Conservation (phyloP, 2,888 invertebrate species). For the Drosophila subquinaria region DNA sequence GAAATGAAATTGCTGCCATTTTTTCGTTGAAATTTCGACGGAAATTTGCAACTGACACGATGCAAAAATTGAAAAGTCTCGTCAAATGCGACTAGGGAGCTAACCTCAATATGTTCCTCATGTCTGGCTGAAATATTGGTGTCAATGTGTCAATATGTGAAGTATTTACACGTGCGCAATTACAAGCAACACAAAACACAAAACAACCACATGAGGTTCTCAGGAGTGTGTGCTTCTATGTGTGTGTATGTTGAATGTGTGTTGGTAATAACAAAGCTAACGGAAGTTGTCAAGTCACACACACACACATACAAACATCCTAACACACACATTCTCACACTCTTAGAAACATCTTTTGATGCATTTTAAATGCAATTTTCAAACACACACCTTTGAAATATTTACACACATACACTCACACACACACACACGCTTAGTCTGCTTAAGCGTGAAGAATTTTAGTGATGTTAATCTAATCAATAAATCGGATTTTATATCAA, state of each 20-base stretch:
- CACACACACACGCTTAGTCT: neutral
- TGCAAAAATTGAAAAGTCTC: slow-evolving; percentile 16
- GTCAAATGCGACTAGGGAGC: slow-evolving; percentile 24
- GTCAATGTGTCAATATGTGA: slow-evolving; percentile 75
- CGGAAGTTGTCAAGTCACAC: slow-evolving; percentile 33
- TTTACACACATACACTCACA: slow-evolving; percentile 5
- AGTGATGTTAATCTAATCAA: too few species aligned
- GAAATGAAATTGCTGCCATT: neutral
- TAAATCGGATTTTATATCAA: too few species aligned
- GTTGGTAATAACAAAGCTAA: slow-evolving; percentile 23
- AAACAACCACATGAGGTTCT: slow-evolving; percentile 29
- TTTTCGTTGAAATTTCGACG: slow-evolving; percentile 2
- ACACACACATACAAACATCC: slow-evolving; percentile 1
- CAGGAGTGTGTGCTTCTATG: neutral
- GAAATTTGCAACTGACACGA: slow-evolving; percentile 5
- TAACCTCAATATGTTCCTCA: slow-evolving; percentile 60
- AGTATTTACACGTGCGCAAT: slow-evolving; percentile 75
- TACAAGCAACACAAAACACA: slow-evolving; percentile 66
- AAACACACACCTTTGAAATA: slow-evolving; percentile 4
- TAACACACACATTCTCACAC: neutral
- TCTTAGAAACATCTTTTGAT: slow-evolving; percentile 9
- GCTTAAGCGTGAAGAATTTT: slow-evolving; percentile 6
- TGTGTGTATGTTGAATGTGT: slow-evolving; percentile 5
- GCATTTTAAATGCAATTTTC: slow-evolving; percentile 60
- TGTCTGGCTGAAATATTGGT: slow-evolving; percentile 58